Evolutionary conservation across 2,797 vertebrate genomes (phyloP), one percentile per base, ranked within the genome.

Genomic region (Chelon auratus): DNA sequence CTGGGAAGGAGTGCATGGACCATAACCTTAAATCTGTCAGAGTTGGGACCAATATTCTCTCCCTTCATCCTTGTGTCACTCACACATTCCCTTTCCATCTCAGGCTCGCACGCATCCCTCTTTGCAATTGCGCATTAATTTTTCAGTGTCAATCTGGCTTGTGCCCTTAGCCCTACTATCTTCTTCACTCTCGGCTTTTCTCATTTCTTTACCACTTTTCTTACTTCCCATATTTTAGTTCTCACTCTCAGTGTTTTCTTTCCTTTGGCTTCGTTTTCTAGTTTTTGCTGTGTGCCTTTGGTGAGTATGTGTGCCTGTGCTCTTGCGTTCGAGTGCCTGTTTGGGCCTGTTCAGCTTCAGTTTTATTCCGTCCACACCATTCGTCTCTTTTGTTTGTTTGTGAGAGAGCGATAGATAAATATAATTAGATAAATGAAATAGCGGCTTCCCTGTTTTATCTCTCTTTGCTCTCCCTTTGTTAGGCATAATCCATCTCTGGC

Each of bases 71-170:
- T 88, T 26, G 65, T 89, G 86, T 91, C 83, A 83, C 68, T 89
- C 87, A 85, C 85, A 83, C 76, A 71, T 84, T 84, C 74, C 62
- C 59, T 85, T 68, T 81, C 86, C 78, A 53, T 89, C 81, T 80
- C 63, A 52, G 43, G 67, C 80, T 77, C 68, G 40, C 83, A 61
- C 56, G 8, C 84, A 66, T 77, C 75, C 84, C 85, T 86, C 85
- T 90, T 89, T 88, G 86, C 86, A 82, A 90, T 91, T 88, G 90
- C 84, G 60, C 93, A 95, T 94, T 81, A 92, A 94, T 94, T 92
- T 94, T 95, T 94, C 91, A 95, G 91, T 89, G 91, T 91, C 94
- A 94, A 93, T 94, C 93, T 94, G 94, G 83, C 86, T 88, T 68
- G 67, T 83, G 88, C 92, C 91, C 91, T 90, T 60, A 90, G 89